Evolutionary conservation across 2,888 invertebrate species (phyloP), one percentile per base, ranked within the genome.

Genomic region (Trichacis sp.): DNA sequence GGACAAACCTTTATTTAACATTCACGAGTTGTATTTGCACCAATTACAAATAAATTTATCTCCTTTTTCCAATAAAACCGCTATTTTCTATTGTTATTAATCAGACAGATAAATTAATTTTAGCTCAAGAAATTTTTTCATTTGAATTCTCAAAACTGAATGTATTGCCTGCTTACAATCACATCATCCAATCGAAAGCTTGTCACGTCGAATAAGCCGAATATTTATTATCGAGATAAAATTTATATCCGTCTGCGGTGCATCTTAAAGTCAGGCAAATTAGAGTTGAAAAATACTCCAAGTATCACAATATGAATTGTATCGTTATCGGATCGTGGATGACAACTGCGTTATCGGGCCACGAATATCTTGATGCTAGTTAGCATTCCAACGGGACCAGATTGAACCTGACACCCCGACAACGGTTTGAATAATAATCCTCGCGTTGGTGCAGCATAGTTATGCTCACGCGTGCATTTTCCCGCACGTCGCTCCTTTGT

Each of bases 401-500:
- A 55, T 64, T 64, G 67, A 62, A 69, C 60, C 66, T 67, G 69
- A 69, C 64, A 67, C 62, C 61, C 61, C 61, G 62, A 67, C 61
- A 62, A 57, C 62, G 64, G 29, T 64, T 59, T 67, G 62, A 69
- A 69, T 63, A 69, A 66, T 69, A 69, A 69, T 60, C 67, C 45
- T 47, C 30, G 57, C 50, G 63, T 61, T 48, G 51, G 66, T 53
- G 36, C 52, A 53, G 62, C 18, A 18, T 48, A 50, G 59, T 52
- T 56, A 49, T 59, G 62, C 59, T 59, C 66, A 59, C 66, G 62
- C 59, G 62, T 56, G 66, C 66, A 59, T 66, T 66, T 66, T 58
- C 51, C 62, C 66, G 62, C 66, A 63, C 56, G 52, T 67, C 59
- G 50, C 59, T 42, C 54, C 67, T 63, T 67, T 63, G 67, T 67